Base-by-base conservation (phyloP, 2,888 invertebrate genomes). In the Lasioglossum leucozonium region DNA sequence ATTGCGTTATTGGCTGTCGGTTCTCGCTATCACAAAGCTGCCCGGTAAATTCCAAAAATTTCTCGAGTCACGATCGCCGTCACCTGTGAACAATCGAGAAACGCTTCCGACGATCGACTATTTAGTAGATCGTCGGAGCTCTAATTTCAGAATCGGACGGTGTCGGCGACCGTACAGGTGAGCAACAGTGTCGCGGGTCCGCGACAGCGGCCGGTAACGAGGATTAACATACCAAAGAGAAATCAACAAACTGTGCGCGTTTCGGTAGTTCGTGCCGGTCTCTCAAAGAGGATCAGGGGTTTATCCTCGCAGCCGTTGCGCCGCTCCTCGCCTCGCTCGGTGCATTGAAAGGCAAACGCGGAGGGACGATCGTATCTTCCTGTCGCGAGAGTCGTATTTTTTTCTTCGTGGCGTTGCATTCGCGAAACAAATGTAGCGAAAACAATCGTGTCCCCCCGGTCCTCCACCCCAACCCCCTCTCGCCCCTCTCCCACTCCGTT, bases 401-500 rank as follows among this genome's bases (percentile, higher is more conserved):
- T 55, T 16, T 73, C 13, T 67, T 30, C 42, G 34, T 42, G 34
- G 6, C 30, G 69, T 73, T 34, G 71, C 55, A 67, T 62, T 62
- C 73, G 71, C 40, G 37, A 76, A 84, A 87, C 77, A 81, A 88
- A 84, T 79, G 88, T 82, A 82, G 62, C 82, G 76, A 87, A 86
- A 89, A 84, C 88, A 87, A 85, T 75, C 77, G 55, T 55, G 55
- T 55, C 55, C 55, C 55, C 55, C n/a, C 55, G 11, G 11, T 55
- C n/a, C 55, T 55, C 55, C 22, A 18, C 18, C 55, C n/a, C 51
- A 0, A 22, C 55, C 6, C n/a, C n/a, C 55, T n/a, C 55, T 1
- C 11, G n/a, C 6, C n/a, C n/a, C 55, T n/a, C 55, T 1, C 11
- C n/a, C n/a, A 0, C 8, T 4, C 55, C 3, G n/a, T 55, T 55